Conservation (phyloP, 2,888 invertebrate species). For the Lepidochrysops patricia region DNA sequence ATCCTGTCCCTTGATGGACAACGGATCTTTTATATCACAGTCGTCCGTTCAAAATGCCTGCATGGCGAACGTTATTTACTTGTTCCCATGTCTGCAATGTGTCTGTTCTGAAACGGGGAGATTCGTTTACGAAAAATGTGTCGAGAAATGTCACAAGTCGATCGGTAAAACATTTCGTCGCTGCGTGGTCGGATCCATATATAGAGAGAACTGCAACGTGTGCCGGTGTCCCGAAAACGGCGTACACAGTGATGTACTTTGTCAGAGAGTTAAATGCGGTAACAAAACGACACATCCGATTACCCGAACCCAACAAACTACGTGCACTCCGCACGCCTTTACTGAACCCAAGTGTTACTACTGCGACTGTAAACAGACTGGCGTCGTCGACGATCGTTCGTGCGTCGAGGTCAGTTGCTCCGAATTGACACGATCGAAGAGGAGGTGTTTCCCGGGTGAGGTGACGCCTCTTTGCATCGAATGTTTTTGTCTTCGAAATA, state of each 20-base stretch:
- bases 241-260: constrained; percentile 35
- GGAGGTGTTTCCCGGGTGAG: constrained; percentile 48
- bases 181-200: constrained; percentile 47
- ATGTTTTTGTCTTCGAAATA: constrained; percentile 48
- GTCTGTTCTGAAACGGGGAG: constrained; percentile 48
- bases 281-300: constrained; percentile 24
- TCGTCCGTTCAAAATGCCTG: constrained; percentile 37
- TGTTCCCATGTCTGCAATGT: constrained; percentile 55
- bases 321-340: constrained; percentile 43
- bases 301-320: constrained; percentile 30
- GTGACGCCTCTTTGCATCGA: constrained; percentile 49
- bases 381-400: constrained; percentile 38
- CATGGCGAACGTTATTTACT: constrained; percentile 56
- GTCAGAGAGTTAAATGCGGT: constrained; percentile 37
- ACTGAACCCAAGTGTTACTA: constrained; percentile 47
- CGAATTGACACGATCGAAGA: constrained; percentile 31
- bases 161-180: constrained; percentile 17
- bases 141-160: constrained; percentile 41
- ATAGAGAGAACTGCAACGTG: constrained; percentile 46
- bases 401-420: constrained; percentile 51
- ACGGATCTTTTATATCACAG: constrained; percentile 20
- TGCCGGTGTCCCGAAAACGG: constrained; percentile 48
- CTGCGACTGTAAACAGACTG: constrained; percentile 46
- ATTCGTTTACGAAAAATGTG: constrained; percentile 46
- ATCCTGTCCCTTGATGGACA: constrained; percentile 37